Percentiles rank a stretch among this genome's conserved stretches.
These are phyloP conservation scores for Corythaeola cristata DNA, from an alignment of 2,113 vertebrate genomes.

Conservation along the genomic window DNA sequence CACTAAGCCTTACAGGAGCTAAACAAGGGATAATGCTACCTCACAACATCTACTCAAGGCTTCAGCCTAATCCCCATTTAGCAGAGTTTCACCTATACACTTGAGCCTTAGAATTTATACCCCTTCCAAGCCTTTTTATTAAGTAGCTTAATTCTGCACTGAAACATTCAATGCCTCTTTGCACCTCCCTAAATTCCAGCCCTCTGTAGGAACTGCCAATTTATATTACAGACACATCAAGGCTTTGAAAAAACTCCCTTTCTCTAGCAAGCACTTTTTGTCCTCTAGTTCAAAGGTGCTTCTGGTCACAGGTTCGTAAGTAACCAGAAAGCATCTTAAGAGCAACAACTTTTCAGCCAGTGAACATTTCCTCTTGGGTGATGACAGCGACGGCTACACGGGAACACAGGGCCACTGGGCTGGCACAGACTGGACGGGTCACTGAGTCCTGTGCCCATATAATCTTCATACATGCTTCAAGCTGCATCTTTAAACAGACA, in stretches of 20 bases:
- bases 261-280: background rate
- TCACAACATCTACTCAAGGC: background rate
- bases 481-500: background rate
- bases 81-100: background rate
- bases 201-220: background rate
- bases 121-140: background rate
- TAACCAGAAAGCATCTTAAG: background rate
- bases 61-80: background rate
- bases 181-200: background rate
- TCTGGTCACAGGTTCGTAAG: background rate
- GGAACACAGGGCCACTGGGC: background rate
- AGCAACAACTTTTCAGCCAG: background rate
- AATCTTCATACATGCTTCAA: background rate
- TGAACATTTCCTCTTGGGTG: background rate
- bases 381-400: fast-evolving
- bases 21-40: background rate
- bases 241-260: background rate
- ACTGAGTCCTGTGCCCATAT: background rate
- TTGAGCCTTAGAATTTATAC: background rate
- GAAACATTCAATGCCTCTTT: background rate
- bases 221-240: background rate
- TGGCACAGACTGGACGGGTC: background rate
- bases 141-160: background rate
- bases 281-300: background rate
- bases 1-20: background rate